A percentile compares a stretch with the other conserved stretches of the same genome.
These are phyloP conservation scores for Lordiphosa stackelbergi DNA, from an alignment of 1,140 invertebrate genomes.

Conservation along the genomic window DNA sequence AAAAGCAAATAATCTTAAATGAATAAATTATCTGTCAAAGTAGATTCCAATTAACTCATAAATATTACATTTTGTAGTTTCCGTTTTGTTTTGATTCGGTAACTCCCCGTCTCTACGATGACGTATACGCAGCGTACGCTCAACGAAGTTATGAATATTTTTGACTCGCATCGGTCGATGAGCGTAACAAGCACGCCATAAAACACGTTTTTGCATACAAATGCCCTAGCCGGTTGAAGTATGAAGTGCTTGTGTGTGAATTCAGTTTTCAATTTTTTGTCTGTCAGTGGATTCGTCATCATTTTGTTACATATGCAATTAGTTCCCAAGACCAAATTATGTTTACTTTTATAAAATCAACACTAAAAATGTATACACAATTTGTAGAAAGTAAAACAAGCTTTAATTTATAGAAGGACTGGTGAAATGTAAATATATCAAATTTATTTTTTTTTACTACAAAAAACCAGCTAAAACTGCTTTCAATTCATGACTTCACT, in stretches of 20 bases:
- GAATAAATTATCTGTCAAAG: too few species aligned
- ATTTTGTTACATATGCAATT: too few species aligned
- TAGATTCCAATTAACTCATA: background rate
- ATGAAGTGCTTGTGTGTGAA: conserved; percentile 1
- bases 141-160: background rate
- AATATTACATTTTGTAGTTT: background rate
- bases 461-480: conserved; percentile 3
- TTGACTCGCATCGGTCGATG: background rate
- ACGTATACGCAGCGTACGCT: conserved; percentile 11
- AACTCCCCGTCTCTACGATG: background rate
- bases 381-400: too few species aligned
- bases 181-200: conserved; percentile 15
- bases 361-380: too few species aligned
- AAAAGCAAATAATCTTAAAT: too few species aligned
- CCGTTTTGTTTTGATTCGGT: background rate
- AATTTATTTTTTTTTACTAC: too few species aligned
- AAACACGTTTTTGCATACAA: conserved; percentile 17
- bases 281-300: background rate
- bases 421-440: too few species aligned
- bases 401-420: too few species aligned
- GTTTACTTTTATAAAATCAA: too few species aligned
- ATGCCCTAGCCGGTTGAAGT: background rate
- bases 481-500: conserved; percentile 1
- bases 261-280: background rate
- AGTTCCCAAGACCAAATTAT: too few species aligned